Evolutionary conservation across 2,888 invertebrate genomes (phyloP), one percentile per base, ranked within the genome.

Genomic region (Coelopa pilipes): DNA sequence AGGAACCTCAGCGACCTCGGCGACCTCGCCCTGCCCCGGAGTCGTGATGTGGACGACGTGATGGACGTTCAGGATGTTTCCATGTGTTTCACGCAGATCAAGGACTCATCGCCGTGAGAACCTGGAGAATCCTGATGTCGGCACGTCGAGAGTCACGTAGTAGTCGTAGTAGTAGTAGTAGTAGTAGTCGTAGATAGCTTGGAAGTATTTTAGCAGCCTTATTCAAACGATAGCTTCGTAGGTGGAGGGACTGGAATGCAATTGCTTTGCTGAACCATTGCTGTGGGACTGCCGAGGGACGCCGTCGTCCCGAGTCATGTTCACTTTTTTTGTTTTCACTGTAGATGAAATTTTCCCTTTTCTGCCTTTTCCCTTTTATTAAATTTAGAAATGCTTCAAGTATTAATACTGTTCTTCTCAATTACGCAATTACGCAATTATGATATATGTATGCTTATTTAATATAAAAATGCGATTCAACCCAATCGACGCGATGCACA

Each of bases 171-270:
- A 34, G 34, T 34, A 34, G 34, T 34, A 34, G 34, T 34, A 34
- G 34, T 34, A 34, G 34, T n/a, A 34, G 34, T 34, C 34, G 15
- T 55, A 34, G 46, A 34, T 34, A 34, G 34, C 34, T 34, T 34
- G 4, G 34, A 7, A 34, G 34, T 34, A 45, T 63, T 10, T 65
- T n/a, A 17, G 47, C 65, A 65, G 47, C 65, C 65, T 65, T 65
- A 19, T 11, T 59, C 12, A 2, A 12, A 15, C 15, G 12, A 57
- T 19, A 62, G 53, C 55, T 63, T 63, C 59, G 21, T 34, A 17
- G 73, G 73, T 73, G 73, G 69, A 47, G 73, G 73, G 73, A 57
- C 34, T n/a, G 60, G 11, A 68, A 68, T 55, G 59, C 70, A 69
- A 69, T 65, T 65, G 24, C 19, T 50, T 70, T 62, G 62, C 70